Conservation (phyloP, 2,113 vertebrate species). For the Leiothrix lutea region DNA sequence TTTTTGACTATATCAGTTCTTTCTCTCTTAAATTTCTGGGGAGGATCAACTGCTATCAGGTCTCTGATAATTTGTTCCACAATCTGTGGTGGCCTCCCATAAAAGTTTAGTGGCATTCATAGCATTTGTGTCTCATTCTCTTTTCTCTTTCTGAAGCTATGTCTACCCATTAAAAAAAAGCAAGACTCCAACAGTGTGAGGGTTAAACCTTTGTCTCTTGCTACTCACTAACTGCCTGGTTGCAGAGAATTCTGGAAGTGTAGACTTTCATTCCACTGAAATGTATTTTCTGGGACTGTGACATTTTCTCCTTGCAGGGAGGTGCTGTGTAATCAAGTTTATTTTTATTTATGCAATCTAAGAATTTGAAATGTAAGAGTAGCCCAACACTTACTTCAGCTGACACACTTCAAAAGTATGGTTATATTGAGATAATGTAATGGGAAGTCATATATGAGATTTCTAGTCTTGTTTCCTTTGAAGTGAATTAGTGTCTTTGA, state of each 20-base stretch:
- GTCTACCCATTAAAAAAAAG: background rate
- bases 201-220: background rate
- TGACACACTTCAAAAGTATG: background rate
- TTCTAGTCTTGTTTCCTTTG: background rate
- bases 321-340: background rate
- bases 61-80: background rate
- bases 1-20: background rate
- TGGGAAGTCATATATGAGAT: background rate
- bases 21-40: background rate
- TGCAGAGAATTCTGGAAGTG: background rate
- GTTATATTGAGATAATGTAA: background rate
- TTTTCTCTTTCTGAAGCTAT: background rate
- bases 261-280: background rate
- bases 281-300: background rate
- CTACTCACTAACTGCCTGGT: background rate
- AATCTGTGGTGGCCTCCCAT: background rate
- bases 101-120: background rate
- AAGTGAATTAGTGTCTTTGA: background rate
- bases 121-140: background rate
- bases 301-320: background rate
- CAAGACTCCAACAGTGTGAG: background rate
- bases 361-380: background rate
- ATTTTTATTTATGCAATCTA: constrained; percentile 33
- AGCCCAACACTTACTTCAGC: background rate
- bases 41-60: background rate